Percentiles rank a stretch among this genome's conserved stretches.
phyloP scores from a whole-genome alignment of 2,797 vertebrate genomes.

The Liasis olivaceus region DNA sequence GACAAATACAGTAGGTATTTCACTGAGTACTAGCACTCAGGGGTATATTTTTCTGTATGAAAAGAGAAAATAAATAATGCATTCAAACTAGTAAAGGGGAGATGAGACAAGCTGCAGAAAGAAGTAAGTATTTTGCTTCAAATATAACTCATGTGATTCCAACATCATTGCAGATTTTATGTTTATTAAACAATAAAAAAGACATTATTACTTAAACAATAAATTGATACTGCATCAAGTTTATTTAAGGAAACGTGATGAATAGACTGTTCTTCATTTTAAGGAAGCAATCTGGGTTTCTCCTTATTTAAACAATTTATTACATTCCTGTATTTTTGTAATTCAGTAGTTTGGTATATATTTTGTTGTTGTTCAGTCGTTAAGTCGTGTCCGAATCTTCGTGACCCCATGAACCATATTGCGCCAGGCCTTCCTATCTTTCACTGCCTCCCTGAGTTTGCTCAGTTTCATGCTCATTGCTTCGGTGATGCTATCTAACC shows the following conservation, averaged over 20 bases:
- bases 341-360: background rate
- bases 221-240: background rate
- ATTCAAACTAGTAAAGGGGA: slow-evolving; percentile 53
- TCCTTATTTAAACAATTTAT: background rate
- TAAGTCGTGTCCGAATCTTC: too few relatives aligned
- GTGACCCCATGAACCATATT: too few relatives aligned
- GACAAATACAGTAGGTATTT: slow-evolving; percentile 83
- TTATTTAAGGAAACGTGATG: background rate
- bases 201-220: background rate
- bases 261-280: background rate
- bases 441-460: too few relatives aligned
- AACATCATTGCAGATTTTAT: background rate
- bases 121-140: slow-evolving; percentile 32
- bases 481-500: too few relatives aligned
- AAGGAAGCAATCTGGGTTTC: background rate
- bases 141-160: slow-evolving; percentile 1
- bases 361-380: too few relatives aligned
- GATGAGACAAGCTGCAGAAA: slow-evolving; percentile 46
- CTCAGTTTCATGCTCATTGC: too few relatives aligned
- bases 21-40: slow-evolving; percentile 76
- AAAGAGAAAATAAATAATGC: slow-evolving; percentile 63
- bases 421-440: too few relatives aligned
- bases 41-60: slow-evolving; percentile 50
- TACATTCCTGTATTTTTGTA: background rate
- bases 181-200: background rate